A percentile compares a stretch with the other conserved stretches of the same genome.
These are phyloP conservation scores for Heliconius hewitsoni DNA, from an alignment of 1,140 invertebrate species.

Conservation along the genomic window DNA sequence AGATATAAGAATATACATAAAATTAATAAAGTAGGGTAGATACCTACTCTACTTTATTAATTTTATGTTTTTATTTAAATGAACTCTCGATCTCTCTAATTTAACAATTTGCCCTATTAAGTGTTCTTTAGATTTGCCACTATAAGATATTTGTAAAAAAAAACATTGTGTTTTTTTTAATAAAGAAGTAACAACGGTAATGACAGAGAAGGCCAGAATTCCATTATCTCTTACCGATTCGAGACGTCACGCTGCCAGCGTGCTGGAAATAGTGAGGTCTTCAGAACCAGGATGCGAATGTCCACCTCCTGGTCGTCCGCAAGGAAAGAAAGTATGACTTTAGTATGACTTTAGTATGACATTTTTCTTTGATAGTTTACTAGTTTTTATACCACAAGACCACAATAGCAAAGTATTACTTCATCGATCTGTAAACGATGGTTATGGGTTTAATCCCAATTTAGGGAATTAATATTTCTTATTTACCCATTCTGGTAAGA, in stretches of 20 bases:
- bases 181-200: not conserved
- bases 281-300: conserved; percentile 59
- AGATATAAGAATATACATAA: no score
- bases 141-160: no score
- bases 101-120: no score
- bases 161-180: not conserved
- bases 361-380: not conserved
- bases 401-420: no score
- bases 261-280: conserved; percentile 52
- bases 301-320: conserved; percentile 51
- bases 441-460: no score
- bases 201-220: conserved; percentile 15
- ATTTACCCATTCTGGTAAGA: no score
- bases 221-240: conserved; percentile 1
- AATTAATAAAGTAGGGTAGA: no score
- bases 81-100: no score
- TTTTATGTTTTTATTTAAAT: not conserved
- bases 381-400: no score
- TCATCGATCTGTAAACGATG: no score
- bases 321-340: conserved; percentile 49
- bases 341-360: conserved; percentile 35
- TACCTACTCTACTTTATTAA: not conserved
- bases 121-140: no score
- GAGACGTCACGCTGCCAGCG: conserved; percentile 52
- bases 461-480: no score